These are phyloP conservation scores for Aphaenogaster ashmeadi DNA, from an alignment of 1,140 invertebrate genomes.

Conservation along the genomic window DNA sequence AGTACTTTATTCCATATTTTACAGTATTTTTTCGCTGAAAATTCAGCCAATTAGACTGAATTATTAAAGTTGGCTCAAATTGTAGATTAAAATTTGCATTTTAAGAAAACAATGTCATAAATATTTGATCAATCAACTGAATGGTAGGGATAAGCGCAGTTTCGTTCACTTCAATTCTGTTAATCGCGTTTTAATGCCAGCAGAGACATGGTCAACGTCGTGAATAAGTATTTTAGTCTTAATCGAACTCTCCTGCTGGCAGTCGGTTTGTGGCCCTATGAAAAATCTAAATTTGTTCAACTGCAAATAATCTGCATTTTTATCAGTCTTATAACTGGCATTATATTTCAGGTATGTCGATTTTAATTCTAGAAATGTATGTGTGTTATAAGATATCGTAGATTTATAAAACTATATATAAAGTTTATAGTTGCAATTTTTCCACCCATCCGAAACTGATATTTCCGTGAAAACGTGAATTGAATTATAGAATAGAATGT, in stretches of 20 bases:
- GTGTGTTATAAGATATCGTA: background rate
- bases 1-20: background rate
- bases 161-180: too few relatives aligned
- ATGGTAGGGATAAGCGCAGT: background rate
- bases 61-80: background rate
- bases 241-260: too few relatives aligned
- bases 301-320: background rate
- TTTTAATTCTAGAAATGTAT: background rate
- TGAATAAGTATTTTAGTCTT: too few relatives aligned
- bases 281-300: too few relatives aligned
- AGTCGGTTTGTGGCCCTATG: too few relatives aligned
- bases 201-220: too few relatives aligned
- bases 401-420: background rate
- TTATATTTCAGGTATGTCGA: slow-evolving; percentile 9
- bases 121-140: background rate
- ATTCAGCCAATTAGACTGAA: background rate
- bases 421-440: background rate
- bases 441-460: too few relatives aligned
- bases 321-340: background rate
- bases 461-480: too few relatives aligned
- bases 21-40: background rate
- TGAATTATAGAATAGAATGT: too few relatives aligned
- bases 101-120: background rate
- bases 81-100: background rate
- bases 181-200: too few relatives aligned